These are phyloP conservation scores for Phymorhynchus buccinoides DNA, from an alignment of 1,140 invertebrate species.

Conservation along the genomic window DNA sequence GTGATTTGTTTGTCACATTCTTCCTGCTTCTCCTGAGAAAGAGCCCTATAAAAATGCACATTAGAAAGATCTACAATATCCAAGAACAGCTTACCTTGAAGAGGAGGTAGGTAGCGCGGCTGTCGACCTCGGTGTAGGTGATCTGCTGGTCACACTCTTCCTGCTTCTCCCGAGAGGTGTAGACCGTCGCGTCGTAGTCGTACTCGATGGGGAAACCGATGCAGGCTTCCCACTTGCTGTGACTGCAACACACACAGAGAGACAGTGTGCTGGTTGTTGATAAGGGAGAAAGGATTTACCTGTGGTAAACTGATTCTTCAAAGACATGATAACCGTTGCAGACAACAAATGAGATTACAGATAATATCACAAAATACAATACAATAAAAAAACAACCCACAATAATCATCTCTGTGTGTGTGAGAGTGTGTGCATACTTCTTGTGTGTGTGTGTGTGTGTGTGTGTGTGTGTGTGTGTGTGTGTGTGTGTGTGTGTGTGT, in stretches of 20 bases:
- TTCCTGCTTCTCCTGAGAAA: background rate
- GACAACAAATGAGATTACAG: too few species aligned
- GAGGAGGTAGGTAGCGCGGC: conserved; percentile 54
- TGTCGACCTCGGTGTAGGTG: conserved; percentile 48
- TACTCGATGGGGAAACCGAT: conserved; percentile 56
- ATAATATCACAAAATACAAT: too few species aligned
- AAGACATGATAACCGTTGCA: too few species aligned
- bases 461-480: background rate
- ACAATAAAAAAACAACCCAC: too few species aligned
- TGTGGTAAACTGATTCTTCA: too few species aligned
- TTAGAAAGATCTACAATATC: too few species aligned
- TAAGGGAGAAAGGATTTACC: too few species aligned
- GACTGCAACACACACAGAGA: conserved; percentile 48
- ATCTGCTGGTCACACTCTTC: conserved; percentile 39
- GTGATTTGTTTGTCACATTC: conserved; percentile 39
- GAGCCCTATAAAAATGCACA: too few species aligned
- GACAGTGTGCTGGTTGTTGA: too few species aligned
- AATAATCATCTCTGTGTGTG: too few species aligned
- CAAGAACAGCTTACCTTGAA: too few species aligned
- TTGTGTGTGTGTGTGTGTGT: background rate
- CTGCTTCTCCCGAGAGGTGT: background rate
- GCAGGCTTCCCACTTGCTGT: conserved; percentile 56
- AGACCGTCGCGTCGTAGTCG: conserved; percentile 44
- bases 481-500: background rate
- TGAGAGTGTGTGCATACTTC: too few species aligned